phyloP scores from a whole-genome alignment of 1,140 invertebrate species.

The Semibalanus balanoides region DNA sequence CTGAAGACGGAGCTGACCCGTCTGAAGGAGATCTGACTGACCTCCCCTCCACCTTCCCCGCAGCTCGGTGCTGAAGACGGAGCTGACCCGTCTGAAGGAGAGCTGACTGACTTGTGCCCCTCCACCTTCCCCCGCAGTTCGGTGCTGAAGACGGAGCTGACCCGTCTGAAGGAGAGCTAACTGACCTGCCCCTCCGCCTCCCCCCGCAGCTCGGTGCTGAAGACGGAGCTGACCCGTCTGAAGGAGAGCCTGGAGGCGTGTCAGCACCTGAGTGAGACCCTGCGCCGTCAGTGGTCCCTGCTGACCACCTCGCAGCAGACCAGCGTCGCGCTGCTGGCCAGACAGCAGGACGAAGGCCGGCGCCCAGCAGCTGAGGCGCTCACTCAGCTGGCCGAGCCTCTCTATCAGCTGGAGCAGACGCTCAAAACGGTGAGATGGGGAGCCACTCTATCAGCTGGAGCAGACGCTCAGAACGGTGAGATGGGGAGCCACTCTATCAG shows the following conservation, averaged over 20 bases:
- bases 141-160: slow-evolving; percentile 1
- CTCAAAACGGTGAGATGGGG: not conserved
- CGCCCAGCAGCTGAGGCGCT: not conserved
- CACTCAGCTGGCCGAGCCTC: not conserved
- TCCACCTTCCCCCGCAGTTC: not conserved
- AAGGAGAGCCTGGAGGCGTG: not conserved
- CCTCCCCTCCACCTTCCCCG: no score
- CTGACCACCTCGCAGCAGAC: not conserved
- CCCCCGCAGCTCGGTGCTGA: not conserved
- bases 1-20: no score
- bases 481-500: no score
- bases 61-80: not conserved
- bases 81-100: not conserved
- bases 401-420: not conserved
- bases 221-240: not conserved
- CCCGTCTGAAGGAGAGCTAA: not conserved
- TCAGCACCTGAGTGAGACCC: not conserved
- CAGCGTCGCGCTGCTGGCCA: not conserved
- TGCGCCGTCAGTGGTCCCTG: not conserved
- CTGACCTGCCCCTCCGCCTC: not conserved
- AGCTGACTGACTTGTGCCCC: no score
- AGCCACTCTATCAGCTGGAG: no score
- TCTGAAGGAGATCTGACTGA: no score
- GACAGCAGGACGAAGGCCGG: not conserved
- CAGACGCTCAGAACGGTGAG: no score